Percentiles rank a stretch among this genome's conserved stretches.
Evolutionary conservation across 2,888 invertebrate species (phyloP).

Genomic region (Drosophila cognata): DNA sequence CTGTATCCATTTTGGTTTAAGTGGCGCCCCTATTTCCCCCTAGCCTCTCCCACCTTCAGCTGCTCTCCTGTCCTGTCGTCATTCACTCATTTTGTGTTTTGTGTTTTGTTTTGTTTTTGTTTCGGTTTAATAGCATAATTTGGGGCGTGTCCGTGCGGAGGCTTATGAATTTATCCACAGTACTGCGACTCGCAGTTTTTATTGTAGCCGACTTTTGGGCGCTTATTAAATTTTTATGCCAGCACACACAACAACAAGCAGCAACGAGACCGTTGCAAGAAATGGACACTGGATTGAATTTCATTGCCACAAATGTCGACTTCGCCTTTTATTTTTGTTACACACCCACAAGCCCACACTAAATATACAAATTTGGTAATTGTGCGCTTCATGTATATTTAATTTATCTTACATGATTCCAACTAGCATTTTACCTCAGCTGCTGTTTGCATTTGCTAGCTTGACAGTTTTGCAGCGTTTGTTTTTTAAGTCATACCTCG

Average conservation of each 20-base stretch:
- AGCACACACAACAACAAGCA: conserved; percentile 25
- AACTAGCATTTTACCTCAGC: neutral
- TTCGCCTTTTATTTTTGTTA: conserved; percentile 10
- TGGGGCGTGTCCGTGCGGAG: conserved; percentile 24
- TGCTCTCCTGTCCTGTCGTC: neutral
- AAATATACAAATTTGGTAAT: conserved; percentile 70
- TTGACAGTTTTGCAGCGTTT: conserved; percentile 4
- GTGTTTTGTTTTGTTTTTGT: conserved; percentile 20
- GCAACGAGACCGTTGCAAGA: conserved; percentile 27
- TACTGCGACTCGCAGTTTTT: conserved; percentile 50
- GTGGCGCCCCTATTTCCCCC: neutral
- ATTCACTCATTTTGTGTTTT: conserved; percentile 33
- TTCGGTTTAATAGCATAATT: conserved; percentile 70
- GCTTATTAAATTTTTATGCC: conserved; percentile 76
- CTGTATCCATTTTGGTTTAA: conserved; percentile 33
- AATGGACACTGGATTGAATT: conserved; percentile 70
- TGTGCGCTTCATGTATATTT: conserved; percentile 73
- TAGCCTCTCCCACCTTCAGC: neutral
- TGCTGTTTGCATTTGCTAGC: neutral
- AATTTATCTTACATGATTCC: conserved; percentile 49
- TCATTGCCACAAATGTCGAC: conserved; percentile 39
- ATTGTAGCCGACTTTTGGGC: conserved; percentile 65
- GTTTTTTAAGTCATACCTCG: neutral
- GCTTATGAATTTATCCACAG: conserved; percentile 52
- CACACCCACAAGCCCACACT: conserved; percentile 32